phyloP scores from a whole-genome alignment of 2,113 vertebrate genomes.

The Scomber scombrus region DNA sequence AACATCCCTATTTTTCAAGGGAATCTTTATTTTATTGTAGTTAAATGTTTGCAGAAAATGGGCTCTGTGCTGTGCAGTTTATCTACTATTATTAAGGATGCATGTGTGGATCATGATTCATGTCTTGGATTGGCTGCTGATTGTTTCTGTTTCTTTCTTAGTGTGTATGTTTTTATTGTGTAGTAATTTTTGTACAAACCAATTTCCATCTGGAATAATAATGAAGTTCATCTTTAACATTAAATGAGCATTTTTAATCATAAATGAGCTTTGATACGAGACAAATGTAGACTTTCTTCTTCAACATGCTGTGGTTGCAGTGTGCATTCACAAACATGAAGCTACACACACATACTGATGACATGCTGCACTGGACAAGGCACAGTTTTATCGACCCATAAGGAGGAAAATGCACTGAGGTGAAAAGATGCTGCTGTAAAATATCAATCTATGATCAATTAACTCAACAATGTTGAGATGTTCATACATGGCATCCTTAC shows the following conservation, averaged over 20 bases:
- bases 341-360: not conserved
- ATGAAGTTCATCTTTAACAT: not conserved
- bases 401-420: not conserved
- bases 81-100: too few species aligned
- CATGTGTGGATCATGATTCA: too few species aligned
- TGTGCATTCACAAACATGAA: not conserved
- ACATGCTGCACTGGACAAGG: not conserved
- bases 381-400: conserved; percentile 15
- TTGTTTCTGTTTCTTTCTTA: too few species aligned
- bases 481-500: conserved; percentile 22
- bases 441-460: conserved; percentile 43
- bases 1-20: too few species aligned
- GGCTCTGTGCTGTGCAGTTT: not conserved
- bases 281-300: not conserved
- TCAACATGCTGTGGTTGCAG: not conserved
- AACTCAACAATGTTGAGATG: not conserved
- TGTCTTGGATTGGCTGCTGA: too few species aligned
- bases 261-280: conserved; percentile 14
- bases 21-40: not conserved
- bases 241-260: not conserved
- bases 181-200: too few species aligned
- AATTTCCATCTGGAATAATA: too few species aligned
- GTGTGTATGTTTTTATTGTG: too few species aligned
- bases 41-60: not conserved
- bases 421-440: conserved; percentile 29